A percentile compares a stretch with the other conserved stretches of the same genome.
phyloP scores from a whole-genome alignment of 2,888 invertebrate species.

The Altica lythri region DNA sequence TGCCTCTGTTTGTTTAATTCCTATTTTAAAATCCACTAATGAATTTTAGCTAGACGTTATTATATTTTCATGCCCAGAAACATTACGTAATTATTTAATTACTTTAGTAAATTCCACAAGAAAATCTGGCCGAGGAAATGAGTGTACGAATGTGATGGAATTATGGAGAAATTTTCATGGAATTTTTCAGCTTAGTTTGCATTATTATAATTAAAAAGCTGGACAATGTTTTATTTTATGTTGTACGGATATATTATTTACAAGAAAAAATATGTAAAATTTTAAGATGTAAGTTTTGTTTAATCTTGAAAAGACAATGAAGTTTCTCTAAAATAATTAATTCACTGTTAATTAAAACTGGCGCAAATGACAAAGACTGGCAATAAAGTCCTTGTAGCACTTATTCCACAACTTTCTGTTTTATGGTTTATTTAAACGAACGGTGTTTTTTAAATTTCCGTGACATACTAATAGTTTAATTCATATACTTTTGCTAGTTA shows the following conservation, averaged over 20 bases:
- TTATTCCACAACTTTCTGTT: too few species aligned
- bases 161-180: slow-evolving; percentile 28
- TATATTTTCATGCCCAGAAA: slow-evolving; percentile 38
- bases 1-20: slow-evolving; percentile 45
- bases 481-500: too few species aligned
- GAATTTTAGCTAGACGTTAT: slow-evolving; percentile 45
- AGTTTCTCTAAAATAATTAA: too few species aligned
- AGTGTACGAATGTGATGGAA: slow-evolving; percentile 33
- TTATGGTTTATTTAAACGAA: too few species aligned
- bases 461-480: too few species aligned
- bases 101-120: slow-evolving; percentile 40
- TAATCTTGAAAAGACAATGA: too few species aligned
- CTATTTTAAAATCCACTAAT: slow-evolving; percentile 50
- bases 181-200: slow-evolving; percentile 31
- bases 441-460: too few species aligned
- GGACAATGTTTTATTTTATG: neutral
- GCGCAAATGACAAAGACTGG: too few species aligned
- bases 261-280: too few species aligned
- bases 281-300: too few species aligned
- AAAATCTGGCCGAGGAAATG: slow-evolving; percentile 37
- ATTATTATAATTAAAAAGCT: slow-evolving; percentile 31
- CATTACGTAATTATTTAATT: slow-evolving; percentile 41
- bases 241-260: neutral
- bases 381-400: too few species aligned
- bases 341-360: too few species aligned